Evolutionary conservation across 23 tunicate species (phyloP).

Genomic region (Ascidia mentula): DNA sequence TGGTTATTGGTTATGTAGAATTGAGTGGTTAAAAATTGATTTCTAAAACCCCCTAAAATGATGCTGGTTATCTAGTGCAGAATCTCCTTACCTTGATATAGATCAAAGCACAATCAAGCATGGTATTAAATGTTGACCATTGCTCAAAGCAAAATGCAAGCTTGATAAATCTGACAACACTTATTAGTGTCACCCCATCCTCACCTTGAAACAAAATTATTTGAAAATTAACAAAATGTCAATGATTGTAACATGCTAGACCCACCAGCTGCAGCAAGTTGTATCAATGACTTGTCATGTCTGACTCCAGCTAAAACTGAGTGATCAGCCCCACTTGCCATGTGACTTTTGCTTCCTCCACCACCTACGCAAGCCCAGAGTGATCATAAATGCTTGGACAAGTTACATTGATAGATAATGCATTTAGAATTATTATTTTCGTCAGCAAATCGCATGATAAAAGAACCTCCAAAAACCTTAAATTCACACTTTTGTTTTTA

Average conservation of each 20-base stretch:
- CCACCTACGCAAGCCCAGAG: conserved; percentile 47
- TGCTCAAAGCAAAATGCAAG: conserved; percentile 90
- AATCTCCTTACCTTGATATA: conserved; percentile 83
- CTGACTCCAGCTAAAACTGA: conserved; percentile 75
- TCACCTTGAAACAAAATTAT: conserved; percentile 33
- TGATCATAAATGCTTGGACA: too few species aligned
- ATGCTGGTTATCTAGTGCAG: too few species aligned
- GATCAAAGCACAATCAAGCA: conserved; percentile 80
- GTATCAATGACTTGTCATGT: conserved; percentile 56
- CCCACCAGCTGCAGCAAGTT: conserved; percentile 75
- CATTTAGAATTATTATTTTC: too few species aligned
- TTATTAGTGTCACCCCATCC: conserved; percentile 76
- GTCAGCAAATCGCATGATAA: too few species aligned
- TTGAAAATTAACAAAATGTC: not conserved
- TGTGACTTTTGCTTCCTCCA: conserved; percentile 50
- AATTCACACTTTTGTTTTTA: not conserved
- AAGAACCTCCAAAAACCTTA: too few species aligned
- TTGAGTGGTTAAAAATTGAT: too few species aligned
- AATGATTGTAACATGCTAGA: too few species aligned
- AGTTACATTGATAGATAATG: too few species aligned
- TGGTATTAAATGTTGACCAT: conserved; percentile 73
- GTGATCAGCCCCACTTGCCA: conserved; percentile 84
- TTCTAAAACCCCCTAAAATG: too few species aligned
- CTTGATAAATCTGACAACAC: conserved; percentile 81
- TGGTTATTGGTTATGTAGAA: too few species aligned